Evolutionary conservation across 64 coral and sea anemone genomes (phyloP).

Genomic region (Stichodactyla helianthus): DNA sequence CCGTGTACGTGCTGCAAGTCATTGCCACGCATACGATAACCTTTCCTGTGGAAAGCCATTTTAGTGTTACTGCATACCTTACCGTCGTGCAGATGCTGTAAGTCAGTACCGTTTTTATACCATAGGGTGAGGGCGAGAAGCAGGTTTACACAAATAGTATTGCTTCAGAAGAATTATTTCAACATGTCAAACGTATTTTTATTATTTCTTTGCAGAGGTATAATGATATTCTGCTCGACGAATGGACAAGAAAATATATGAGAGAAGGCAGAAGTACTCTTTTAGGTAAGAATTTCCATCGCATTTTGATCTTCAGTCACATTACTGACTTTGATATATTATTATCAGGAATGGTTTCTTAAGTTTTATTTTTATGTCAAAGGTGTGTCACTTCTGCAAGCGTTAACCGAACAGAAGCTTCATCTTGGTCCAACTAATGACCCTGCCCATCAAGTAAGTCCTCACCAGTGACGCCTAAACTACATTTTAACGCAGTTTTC

Average conservation of each 20-base stretch:
- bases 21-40: no score
- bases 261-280: constrained; percentile 88
- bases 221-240: constrained; percentile 85
- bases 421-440: constrained; percentile 75
- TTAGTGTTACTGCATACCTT: no score
- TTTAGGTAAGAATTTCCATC: constrained; percentile 40
- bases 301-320: no score
- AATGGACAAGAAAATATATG: constrained; percentile 97
- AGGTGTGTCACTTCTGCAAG: constrained; percentile 66
- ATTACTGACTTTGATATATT: no score
- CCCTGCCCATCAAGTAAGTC: constrained; percentile 68
- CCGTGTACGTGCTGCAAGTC: no score
- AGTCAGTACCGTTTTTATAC: no score
- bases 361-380: background rate
- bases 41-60: no score
- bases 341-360: background rate
- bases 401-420: constrained; percentile 75
- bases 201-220: constrained; percentile 56
- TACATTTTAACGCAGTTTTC: no score
- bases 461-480: background rate
- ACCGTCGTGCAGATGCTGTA: no score
- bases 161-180: background rate
- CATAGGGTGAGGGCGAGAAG: no score
- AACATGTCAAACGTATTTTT: background rate
- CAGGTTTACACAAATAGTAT: no score